Conservation (phyloP, 2,113 vertebrate species). For the Australoheros scitulus region DNA sequence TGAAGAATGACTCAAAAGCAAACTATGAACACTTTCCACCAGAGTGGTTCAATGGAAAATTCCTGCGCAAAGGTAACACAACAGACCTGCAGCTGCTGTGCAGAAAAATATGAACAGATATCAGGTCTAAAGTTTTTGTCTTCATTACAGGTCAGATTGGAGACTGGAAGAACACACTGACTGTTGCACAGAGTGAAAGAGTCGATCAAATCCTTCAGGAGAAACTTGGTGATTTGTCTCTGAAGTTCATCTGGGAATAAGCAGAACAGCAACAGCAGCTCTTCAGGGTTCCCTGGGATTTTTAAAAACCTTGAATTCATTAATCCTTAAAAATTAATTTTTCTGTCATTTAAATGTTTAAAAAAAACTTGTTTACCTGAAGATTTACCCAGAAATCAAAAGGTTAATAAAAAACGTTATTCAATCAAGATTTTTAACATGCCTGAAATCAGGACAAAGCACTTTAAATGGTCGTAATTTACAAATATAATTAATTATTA, state of each 20-base stretch:
- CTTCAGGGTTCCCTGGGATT: not conserved
- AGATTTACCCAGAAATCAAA: too few relatives aligned
- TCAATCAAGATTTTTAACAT: too few relatives aligned
- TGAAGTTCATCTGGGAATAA: rapidly evolving
- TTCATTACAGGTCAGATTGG: not conserved
- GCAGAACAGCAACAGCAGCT: not conserved
- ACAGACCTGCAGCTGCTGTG: not conserved
- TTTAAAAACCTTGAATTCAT: not conserved
- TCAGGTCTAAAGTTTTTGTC: not conserved
- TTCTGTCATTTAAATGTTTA: too few relatives aligned
- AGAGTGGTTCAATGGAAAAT: rapidly evolving
- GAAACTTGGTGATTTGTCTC: not conserved
- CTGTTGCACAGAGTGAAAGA: not conserved
- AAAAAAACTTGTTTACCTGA: too few relatives aligned
- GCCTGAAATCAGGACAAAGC: too few relatives aligned
- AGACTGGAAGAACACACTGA: not conserved
- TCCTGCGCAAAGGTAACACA: not conserved
- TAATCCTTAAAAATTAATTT: too few relatives aligned
- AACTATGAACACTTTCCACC: rapidly evolving
- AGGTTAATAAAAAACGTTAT: too few relatives aligned
- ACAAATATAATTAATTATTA: too few relatives aligned
- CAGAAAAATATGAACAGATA: rapidly evolving
- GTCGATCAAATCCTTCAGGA: rapidly evolving
- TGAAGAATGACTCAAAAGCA: not conserved
- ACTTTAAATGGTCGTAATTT: too few relatives aligned